Percentiles rank a stretch among this genome's conserved stretches.
phyloP scores from a whole-genome alignment of 2,797 vertebrate genomes.

The Gastrophryne carolinensis region DNA sequence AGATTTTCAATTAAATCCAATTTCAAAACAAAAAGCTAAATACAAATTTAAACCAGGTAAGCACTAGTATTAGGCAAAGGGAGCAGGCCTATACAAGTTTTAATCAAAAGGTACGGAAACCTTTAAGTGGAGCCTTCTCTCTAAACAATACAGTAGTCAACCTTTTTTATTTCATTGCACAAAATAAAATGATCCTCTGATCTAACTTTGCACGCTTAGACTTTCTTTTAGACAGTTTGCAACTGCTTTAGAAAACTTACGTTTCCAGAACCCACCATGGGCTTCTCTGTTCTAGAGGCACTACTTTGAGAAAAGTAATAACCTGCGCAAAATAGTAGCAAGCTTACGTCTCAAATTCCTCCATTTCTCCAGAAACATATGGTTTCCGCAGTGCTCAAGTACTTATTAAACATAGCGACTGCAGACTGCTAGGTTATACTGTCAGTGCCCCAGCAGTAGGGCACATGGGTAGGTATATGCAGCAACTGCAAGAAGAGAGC shows the following conservation, averaged over 20 bases:
- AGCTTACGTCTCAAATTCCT: slow-evolving; percentile 68
- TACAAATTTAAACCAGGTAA: slow-evolving; percentile 79
- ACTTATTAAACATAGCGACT: slow-evolving; percentile 63
- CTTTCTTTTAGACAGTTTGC: slow-evolving; percentile 64
- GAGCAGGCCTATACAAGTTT: slow-evolving; percentile 83
- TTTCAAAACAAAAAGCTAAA: slow-evolving; percentile 86
- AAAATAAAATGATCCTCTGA: slow-evolving; percentile 64
- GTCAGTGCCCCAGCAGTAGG: slow-evolving; percentile 68
- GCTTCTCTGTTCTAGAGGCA: slow-evolving; percentile 63
- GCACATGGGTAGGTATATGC: slow-evolving; percentile 69
- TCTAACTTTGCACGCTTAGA: slow-evolving; percentile 68
- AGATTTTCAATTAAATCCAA: slow-evolving; percentile 74
- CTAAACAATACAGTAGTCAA: slow-evolving; percentile 83
- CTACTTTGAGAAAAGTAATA: slow-evolving; percentile 70
- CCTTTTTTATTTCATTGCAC: slow-evolving; percentile 73
- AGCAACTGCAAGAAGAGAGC: slow-evolving; percentile 78
- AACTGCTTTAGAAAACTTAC: slow-evolving; percentile 64
- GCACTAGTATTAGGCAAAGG: slow-evolving; percentile 80
- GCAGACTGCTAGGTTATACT: slow-evolving; percentile 73
- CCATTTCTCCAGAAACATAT: slow-evolving; percentile 64
- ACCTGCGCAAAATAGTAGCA: slow-evolving; percentile 71
- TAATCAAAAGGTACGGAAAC: slow-evolving; percentile 79
- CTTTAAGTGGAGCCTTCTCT: slow-evolving; percentile 77
- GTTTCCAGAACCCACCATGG: slow-evolving; percentile 57
- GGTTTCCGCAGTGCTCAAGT: slow-evolving; percentile 82